Percentiles rank a stretch among this genome's conserved stretches.
Evolutionary conservation across 1,140 invertebrate species (phyloP).

Genomic region (Euura saliciscinereae): DNA sequence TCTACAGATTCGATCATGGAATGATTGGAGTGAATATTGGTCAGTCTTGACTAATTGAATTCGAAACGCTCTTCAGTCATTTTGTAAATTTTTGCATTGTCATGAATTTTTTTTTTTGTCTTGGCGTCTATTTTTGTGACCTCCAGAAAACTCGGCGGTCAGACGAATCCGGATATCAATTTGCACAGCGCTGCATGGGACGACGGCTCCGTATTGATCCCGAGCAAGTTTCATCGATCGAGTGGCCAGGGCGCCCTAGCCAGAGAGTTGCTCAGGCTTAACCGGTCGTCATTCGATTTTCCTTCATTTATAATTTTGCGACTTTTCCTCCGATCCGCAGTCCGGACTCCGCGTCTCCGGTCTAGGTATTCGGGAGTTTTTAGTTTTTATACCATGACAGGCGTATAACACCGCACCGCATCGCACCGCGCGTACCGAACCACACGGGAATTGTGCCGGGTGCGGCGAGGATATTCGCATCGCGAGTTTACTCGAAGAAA

Average conservation of each 20-base stretch:
- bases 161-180: slow-evolving; percentile 5
- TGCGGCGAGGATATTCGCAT: too few relatives aligned
- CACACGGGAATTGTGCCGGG: too few relatives aligned
- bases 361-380: too few relatives aligned
- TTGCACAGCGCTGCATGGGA: neutral
- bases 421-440: too few relatives aligned
- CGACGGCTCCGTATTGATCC: neutral
- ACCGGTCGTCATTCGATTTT: slow-evolving; percentile 3
- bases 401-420: too few relatives aligned
- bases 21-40: too few relatives aligned
- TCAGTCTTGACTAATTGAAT: too few relatives aligned
- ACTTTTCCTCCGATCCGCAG: neutral
- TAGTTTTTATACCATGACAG: too few relatives aligned
- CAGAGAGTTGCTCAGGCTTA: neutral
- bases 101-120: neutral
- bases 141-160: neutral
- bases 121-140: slow-evolving; percentile 1
- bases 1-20: slow-evolving; percentile 11
- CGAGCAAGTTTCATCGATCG: neutral
- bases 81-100: too few relatives aligned
- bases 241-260: neutral
- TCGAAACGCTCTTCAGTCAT: too few relatives aligned
- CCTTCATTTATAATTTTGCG: neutral
- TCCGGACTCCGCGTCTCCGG: too few relatives aligned
- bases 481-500: too few relatives aligned